phyloP scores from a whole-genome alignment of 1,140 invertebrate genomes.

The Cydia fagiglandana region DNA sequence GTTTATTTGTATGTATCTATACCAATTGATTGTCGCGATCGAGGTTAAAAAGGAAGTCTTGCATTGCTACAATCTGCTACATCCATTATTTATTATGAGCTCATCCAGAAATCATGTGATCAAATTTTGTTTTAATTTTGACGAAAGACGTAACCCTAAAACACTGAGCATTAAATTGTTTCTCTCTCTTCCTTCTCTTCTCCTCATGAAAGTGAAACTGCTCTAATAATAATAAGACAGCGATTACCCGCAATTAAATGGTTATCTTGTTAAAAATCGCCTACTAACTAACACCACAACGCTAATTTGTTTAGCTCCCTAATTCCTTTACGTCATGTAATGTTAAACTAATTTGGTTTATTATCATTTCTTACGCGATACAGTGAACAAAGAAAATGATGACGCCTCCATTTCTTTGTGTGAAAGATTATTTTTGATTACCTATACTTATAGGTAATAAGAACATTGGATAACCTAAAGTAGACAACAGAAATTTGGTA shows the following conservation, averaged over 20 bases:
- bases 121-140: no score
- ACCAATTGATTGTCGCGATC: no score
- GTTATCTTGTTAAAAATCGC: slow-evolving; percentile 26
- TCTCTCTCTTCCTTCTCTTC: no score
- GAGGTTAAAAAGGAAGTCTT: no score
- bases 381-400: background rate
- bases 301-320: background rate
- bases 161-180: background rate
- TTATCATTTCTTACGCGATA: slow-evolving; percentile 8
- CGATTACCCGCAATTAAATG: slow-evolving; percentile 2
- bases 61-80: no score
- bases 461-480: no score
- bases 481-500: no score
- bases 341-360: slow-evolving; percentile 24
- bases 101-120: no score
- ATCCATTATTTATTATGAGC: no score
- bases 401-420: background rate
- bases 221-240: background rate
- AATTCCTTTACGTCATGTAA: background rate
- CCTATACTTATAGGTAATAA: background rate
- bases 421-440: background rate
- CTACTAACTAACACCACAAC: background rate
- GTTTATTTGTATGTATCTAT: no score
- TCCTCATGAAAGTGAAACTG: slow-evolving; percentile 17
- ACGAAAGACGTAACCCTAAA: background rate